phyloP scores from a whole-genome alignment of 2,113 vertebrate genomes.

The Daubentonia madagascariensis region DNA sequence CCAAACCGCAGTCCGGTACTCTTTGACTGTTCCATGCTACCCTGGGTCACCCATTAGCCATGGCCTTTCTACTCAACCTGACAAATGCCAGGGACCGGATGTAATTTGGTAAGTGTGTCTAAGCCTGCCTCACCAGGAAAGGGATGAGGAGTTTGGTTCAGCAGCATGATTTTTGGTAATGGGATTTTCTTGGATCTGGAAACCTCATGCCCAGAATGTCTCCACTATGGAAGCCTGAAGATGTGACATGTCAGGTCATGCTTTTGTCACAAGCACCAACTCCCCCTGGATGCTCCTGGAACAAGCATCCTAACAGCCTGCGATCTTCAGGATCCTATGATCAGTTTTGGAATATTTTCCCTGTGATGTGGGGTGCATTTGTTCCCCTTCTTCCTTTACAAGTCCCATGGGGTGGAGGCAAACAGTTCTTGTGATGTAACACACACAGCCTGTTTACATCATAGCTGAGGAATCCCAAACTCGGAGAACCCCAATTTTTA shows the following conservation, averaged over 20 bases:
- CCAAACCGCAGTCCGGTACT: too few species aligned
- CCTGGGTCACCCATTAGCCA: background rate
- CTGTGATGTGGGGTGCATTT: background rate
- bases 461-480: background rate
- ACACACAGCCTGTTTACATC: background rate
- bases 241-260: too few species aligned
- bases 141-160: background rate
- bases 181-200: background rate
- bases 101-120: background rate
- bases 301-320: too few species aligned
- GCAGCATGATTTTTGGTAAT: background rate
- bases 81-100: background rate
- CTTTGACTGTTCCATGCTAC: fast-evolving
- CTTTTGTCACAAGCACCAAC: too few species aligned
- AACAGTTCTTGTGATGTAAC: background rate
- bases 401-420: background rate
- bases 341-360: background rate
- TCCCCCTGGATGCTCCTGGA: too few species aligned
- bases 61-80: background rate
- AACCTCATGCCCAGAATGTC: background rate
- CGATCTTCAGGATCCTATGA: background rate
- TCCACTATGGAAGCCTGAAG: background rate
- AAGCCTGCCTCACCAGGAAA: background rate
- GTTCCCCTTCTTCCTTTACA: background rate
- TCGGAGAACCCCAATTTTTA: background rate